Evolutionary conservation across 1,140 invertebrate genomes (phyloP).

Genomic region (Nylanderia fulva): DNA sequence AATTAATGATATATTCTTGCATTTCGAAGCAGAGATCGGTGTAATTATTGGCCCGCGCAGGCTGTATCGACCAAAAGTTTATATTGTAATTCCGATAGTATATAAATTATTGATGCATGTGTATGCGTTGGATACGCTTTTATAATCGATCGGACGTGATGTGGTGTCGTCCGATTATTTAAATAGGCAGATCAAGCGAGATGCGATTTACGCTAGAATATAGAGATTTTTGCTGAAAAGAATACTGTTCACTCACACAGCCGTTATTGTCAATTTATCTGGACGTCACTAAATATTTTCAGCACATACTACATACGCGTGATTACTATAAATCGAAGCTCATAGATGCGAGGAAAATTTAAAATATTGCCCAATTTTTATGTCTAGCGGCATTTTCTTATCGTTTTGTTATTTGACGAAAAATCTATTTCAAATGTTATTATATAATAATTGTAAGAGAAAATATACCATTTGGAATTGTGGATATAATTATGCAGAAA

Average conservation of each 20-base stretch:
- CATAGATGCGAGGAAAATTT: slow-evolving; percentile 59
- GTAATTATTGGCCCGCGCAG: slow-evolving; percentile 4
- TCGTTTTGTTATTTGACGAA: not conserved
- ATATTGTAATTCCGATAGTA: not conserved
- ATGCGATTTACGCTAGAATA: slow-evolving; percentile 35
- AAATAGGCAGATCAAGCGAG: slow-evolving; percentile 61
- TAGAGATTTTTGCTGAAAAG: slow-evolving; percentile 57
- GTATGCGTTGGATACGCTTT: not conserved
- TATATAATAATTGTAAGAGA: too few relatives aligned
- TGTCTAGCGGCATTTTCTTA: not conserved
- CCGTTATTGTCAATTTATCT: slow-evolving; percentile 81
- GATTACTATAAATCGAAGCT: slow-evolving; percentile 63
- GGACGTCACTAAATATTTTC: slow-evolving; percentile 77
- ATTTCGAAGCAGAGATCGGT: not conserved
- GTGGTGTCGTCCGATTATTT: slow-evolving; percentile 48
- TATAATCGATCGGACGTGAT: slow-evolving; percentile 16
- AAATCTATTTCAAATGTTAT: not conserved
- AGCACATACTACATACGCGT: slow-evolving; percentile 64
- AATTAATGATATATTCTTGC: not conserved
- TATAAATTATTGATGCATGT: slow-evolving; percentile 27
- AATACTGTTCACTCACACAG: slow-evolving; percentile 74
- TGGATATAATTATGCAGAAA: slow-evolving; percentile 13
- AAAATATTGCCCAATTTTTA: slow-evolving; percentile 55
- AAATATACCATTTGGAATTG: not conserved
- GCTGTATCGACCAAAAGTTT: not conserved